Base-by-base conservation (phyloP, 2,888 invertebrate genomes). In the Thera obeliscata region DNA sequence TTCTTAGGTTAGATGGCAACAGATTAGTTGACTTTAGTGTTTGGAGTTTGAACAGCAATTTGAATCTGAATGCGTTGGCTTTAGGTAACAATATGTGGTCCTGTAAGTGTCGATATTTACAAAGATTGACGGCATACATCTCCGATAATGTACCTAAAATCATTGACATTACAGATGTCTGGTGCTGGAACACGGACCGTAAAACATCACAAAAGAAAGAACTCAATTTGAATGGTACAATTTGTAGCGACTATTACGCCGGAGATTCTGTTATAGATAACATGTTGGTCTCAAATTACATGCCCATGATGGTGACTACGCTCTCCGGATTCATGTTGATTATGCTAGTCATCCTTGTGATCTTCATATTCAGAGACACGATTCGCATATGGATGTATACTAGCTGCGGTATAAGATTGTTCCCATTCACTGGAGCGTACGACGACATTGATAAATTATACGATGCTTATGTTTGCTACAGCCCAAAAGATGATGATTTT, bases 381-480 rank as follows among this genome's bases (percentile, higher is more conserved):
- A 95, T 98, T 76, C 95, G 97, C 78, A 96, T 98, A 84, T 98
- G 98, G 98, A 93, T 98, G 63, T 98, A 97, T 86, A 96, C 97
- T 74, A 96, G 96, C 78, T 98, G 97, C 88, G 98, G 98, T 46
- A 95, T 98, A 71, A 95, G 98, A 78, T 95, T 98, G 82, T 97
- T 97, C 87, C 95, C 96, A 76, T 96, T 96, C 78, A 94, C 95
- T 66, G 95, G 95, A 77, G 94, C 95, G 66, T 95, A 95, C 88
- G 97, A 97, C 85, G 97, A 97, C 87, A 95, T 96, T 82, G 97
- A 97, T 85, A 97, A 97, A 87, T 95, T 97, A 70, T 98, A 98
- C 94, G 98, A 99, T 91, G 98, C 97, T 75, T 98, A 98, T 90
- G 96, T 99, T 59, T 96, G 98, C 83, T 99, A 98, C 94, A 97